Conservation (phyloP, 1,140 invertebrate genomes). For the Drosophila dunni region DNA sequence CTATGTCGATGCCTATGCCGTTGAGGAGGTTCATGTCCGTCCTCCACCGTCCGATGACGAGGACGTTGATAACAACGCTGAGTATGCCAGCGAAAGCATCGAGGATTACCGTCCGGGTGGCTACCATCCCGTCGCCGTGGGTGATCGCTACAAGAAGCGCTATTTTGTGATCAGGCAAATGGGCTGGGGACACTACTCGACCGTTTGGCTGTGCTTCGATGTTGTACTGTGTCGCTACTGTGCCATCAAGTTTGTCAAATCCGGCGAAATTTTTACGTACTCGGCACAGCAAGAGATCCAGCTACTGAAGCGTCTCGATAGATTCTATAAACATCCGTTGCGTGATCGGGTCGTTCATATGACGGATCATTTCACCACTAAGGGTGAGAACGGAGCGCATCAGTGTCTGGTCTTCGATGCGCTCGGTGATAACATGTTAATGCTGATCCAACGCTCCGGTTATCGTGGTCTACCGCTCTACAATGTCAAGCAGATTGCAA, state of each 20-base stretch:
- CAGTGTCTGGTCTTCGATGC: slow-evolving; percentile 99
- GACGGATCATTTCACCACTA: slow-evolving; percentile 98
- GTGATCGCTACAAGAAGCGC: slow-evolving; percentile 92
- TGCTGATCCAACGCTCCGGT: slow-evolving; percentile 98
- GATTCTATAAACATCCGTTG: slow-evolving; percentile 92
- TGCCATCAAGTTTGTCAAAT: slow-evolving; percentile 99
- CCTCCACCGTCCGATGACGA: background rate
- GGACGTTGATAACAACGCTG: background rate
- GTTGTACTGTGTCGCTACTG: slow-evolving; percentile 94
- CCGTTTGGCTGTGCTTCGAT: slow-evolving; percentile 99
- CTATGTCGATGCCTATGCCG: background rate
- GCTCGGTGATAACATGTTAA: slow-evolving; percentile 97
- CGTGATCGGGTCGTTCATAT: slow-evolving; percentile 97
- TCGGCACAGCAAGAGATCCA: slow-evolving; percentile 99
- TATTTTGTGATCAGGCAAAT: slow-evolving; percentile 98
- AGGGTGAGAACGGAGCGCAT: slow-evolving; percentile 96
- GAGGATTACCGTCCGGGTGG: slow-evolving; percentile 96
- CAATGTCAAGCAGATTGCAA: slow-evolving; percentile 97
- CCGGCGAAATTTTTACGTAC: slow-evolving; percentile 98
- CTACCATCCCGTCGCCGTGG: slow-evolving; percentile 98
- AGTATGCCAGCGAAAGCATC: slow-evolving; percentile 94
- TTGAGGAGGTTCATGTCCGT: no score
- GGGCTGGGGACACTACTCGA: slow-evolving; percentile 99
- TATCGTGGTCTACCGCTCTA: slow-evolving; percentile 97
- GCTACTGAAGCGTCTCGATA: slow-evolving; percentile 94